phyloP scores from a whole-genome alignment of 2,797 vertebrate species.

The Thripadectes ignobilis region DNA sequence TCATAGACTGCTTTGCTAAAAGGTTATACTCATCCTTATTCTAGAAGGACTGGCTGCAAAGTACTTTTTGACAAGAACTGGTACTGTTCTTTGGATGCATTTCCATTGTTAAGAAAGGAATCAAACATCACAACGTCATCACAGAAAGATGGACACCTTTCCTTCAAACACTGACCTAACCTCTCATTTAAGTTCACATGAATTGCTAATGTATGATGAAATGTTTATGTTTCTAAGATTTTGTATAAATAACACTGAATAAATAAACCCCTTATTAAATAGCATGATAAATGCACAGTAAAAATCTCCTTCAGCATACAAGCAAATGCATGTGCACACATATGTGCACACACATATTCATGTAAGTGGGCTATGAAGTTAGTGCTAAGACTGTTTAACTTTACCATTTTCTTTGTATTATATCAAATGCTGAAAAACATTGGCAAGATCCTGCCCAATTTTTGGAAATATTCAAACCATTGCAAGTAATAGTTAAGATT shows the following conservation, averaged over 20 bases:
- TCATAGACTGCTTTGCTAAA: neutral
- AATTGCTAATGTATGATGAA: neutral
- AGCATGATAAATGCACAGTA: neutral
- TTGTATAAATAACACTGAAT: neutral
- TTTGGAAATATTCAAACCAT: neutral
- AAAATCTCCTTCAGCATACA: neutral
- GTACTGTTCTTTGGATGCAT: neutral
- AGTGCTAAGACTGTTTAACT: neutral
- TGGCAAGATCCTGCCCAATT: rapidly evolving
- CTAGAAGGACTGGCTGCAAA: neutral
- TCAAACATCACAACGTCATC: neutral
- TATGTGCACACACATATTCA: rapidly evolving
- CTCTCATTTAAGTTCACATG: neutral
- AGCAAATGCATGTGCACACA: rapidly evolving
- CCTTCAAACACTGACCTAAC: neutral
- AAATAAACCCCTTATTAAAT: neutral
- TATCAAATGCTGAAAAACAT: neutral
- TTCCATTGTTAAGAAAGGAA: neutral
- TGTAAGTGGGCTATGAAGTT: neutral
- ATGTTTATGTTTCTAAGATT: neutral
- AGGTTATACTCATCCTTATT: neutral
- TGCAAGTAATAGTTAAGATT: neutral
- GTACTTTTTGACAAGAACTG: neutral
- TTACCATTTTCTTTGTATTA: neutral
- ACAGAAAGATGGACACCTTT: rapidly evolving